Evolutionary conservation across 2,113 vertebrate species (phyloP), one percentile per base, ranked within the genome.

Genomic region (Sinocyclocheilus maitianheensis): DNA sequence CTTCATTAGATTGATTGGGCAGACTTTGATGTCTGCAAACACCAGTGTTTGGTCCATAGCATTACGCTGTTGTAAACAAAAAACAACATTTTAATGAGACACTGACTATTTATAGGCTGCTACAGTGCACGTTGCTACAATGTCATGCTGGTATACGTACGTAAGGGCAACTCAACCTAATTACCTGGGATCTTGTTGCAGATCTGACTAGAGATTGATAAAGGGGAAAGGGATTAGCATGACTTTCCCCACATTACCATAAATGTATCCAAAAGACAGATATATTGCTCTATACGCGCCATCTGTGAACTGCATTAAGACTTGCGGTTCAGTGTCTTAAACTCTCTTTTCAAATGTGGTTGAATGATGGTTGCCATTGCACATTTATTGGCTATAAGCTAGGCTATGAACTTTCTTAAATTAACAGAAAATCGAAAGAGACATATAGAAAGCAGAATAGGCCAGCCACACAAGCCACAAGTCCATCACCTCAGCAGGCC

Each of bases 11-110:
- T 55, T 85, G 84, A 90, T 84, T 87, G 80, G 37, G 60, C 53
- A 63, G 69, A 87, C 76, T 87, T 86, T 90, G 85, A 90, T 87
- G 87, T 86, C 77, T 60, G 53, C 77, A 77, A 88, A 77, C 86
- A 67, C 13, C 22, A 58, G 51, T 60, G 43, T 87, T 75, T 86
- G 43, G 85, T 55, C 79, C 72, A 51, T 46, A 46, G 22, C 53
- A 82, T 79, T 48, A 69, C 55, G 51, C 37, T 62, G 30, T 22
- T 30, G 75, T 69, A 79, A 85, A 79, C 83, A 72, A 88, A 87
- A 18, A 87, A 18, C 22, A 30, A 34, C 30, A 53, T 62, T 76
- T 83, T 87, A 87, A 90, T 65, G 85, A 81, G 74, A 69, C 84
- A 46, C 26, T 5, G 12, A 5, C 80, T 87, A 86, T 87, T 84